Evolutionary conservation across 2,797 vertebrate genomes (phyloP).

Genomic region (Sebastes nivosus): DNA sequence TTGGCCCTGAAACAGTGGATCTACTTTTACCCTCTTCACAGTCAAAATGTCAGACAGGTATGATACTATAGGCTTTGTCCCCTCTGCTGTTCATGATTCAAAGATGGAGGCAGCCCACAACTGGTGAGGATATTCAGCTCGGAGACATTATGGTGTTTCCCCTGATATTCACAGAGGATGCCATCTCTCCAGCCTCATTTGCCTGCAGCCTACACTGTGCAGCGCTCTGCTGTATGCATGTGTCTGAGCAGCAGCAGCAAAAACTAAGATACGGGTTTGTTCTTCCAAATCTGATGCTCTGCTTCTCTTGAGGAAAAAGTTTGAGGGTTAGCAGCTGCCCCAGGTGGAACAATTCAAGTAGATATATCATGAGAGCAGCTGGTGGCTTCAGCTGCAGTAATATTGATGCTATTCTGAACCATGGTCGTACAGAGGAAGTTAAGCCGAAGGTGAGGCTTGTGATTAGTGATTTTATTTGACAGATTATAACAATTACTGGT

Average conservation of each 20-base stretch:
- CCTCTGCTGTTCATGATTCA: neutral
- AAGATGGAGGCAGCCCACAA: neutral
- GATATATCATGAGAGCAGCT: neutral
- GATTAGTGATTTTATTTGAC: neutral
- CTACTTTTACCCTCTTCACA: neutral
- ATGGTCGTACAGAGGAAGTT: neutral
- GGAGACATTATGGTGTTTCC: neutral
- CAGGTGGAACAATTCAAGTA: neutral
- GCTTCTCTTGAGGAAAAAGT: neutral
- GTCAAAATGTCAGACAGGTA: neutral
- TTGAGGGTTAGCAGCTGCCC: neutral
- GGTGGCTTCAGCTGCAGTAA: neutral
- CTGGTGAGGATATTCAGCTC: neutral
- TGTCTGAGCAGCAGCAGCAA: neutral
- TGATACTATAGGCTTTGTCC: neutral
- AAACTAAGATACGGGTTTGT: neutral
- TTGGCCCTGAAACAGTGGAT: neutral
- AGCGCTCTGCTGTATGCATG: neutral
- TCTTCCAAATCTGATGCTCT: neutral
- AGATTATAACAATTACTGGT: neutral
- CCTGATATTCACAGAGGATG: neutral
- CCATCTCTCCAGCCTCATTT: neutral
- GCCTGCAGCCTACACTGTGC: neutral
- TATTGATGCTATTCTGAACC: neutral
- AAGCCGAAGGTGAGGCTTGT: neutral